Evolutionary conservation across 2,888 invertebrate species (phyloP).

Genomic region (Hirtodrosophila confusa): DNA sequence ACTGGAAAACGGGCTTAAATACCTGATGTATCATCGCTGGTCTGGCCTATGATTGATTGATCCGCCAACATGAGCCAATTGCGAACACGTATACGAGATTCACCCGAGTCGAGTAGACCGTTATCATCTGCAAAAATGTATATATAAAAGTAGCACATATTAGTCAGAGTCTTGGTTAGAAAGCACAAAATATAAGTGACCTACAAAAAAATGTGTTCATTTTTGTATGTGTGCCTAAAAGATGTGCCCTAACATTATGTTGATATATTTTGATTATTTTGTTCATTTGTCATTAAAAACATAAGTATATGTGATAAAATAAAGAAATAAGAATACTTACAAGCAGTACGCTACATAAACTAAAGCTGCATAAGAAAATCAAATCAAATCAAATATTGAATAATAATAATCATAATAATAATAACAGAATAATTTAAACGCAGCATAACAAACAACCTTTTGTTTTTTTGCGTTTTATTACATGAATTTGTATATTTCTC

Average conservation of each 20-base stretch:
- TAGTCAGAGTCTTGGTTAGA: slow-evolving; percentile 20
- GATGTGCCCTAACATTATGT: slow-evolving; percentile 39
- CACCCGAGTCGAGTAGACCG: slow-evolving; percentile 57
- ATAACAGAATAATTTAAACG: slow-evolving; percentile 37
- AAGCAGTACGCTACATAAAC: slow-evolving; percentile 61
- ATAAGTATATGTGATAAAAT: too few species aligned
- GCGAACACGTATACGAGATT: slow-evolving; percentile 83
- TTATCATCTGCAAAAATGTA: slow-evolving; percentile 60
- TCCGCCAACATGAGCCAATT: slow-evolving; percentile 84
- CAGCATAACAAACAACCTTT: slow-evolving; percentile 59
- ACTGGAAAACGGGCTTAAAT: slow-evolving; percentile 41
- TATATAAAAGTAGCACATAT: slow-evolving; percentile 33
- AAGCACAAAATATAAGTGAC: not conserved
- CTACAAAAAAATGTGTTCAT: slow-evolving; percentile 1
- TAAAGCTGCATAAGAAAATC: slow-evolving; percentile 52
- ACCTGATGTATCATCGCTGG: slow-evolving; percentile 66
- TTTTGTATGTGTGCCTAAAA: slow-evolving; percentile 47
- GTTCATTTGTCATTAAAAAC: not conserved
- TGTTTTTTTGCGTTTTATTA: slow-evolving; percentile 76
- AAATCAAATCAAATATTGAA: slow-evolving; percentile 39
- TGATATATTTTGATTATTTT: slow-evolving; percentile 10
- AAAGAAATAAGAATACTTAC: slow-evolving; percentile 61
- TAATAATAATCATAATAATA: slow-evolving; percentile 15
- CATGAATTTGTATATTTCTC: slow-evolving; percentile 72
- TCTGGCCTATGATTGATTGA: slow-evolving; percentile 81